Conservation (phyloP, 2,888 invertebrate species). For the Mimas tiliae region DNA sequence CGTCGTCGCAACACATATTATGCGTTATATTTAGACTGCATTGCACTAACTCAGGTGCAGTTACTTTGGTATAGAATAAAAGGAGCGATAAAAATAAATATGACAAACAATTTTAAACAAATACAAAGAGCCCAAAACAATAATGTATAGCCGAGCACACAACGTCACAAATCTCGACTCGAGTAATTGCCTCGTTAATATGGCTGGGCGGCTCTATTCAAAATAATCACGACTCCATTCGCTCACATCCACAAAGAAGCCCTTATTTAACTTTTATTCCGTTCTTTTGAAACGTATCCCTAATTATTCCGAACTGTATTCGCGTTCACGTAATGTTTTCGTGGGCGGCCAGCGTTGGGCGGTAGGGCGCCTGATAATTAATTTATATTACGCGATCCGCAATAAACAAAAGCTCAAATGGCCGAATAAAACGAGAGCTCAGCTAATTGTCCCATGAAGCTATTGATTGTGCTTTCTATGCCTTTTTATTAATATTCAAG, state of each 20-base stretch:
- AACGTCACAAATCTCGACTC: constrained; percentile 4
- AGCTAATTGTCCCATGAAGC: constrained; percentile 33
- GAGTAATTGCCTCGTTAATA: constrained; percentile 22
- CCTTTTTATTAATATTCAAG: constrained; percentile 25
- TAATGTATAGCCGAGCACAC: background rate
- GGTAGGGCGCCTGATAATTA: constrained; percentile 48
- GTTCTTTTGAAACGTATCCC: constrained; percentile 35
- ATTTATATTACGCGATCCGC: constrained; percentile 51
- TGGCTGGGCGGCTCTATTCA: background rate
- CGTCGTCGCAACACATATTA: too few species aligned
- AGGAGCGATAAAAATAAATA: too few species aligned
- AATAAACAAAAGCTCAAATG: constrained; percentile 49
- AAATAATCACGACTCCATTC: constrained; percentile 25
- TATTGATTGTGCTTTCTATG: constrained; percentile 19
- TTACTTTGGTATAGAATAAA: too few species aligned
- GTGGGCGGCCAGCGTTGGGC: constrained; percentile 35
- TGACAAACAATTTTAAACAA: background rate
- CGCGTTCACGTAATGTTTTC: constrained; percentile 39
- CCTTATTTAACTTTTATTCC: constrained; percentile 29
- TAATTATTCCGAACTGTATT: constrained; percentile 42
- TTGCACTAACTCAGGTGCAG: too few species aligned
- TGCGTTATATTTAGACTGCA: too few species aligned
- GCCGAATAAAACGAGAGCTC: constrained; percentile 32
- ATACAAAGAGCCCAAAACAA: background rate
- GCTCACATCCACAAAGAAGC: constrained; percentile 24